A percentile compares a stretch with the other conserved stretches of the same genome.
Conservation (phyloP, 2,113 vertebrate species). For the Nyctibius bracteatus region DNA sequence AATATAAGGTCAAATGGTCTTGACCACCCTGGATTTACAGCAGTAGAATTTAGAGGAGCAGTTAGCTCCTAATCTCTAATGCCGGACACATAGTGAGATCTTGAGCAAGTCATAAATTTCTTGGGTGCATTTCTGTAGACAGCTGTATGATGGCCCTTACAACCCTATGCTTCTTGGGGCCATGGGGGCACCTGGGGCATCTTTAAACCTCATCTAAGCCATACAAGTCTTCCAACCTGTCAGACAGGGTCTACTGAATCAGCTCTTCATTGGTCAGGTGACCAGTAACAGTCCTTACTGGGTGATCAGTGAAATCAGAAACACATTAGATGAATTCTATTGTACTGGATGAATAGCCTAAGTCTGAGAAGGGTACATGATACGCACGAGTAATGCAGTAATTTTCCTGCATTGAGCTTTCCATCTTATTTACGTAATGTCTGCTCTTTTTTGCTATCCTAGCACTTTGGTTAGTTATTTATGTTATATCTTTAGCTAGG, state of each 20-base stretch:
- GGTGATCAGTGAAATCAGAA: not conserved
- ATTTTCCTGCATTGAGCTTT: not conserved
- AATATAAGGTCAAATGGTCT: constrained; percentile 1
- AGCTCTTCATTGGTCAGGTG: not conserved
- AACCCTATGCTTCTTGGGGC: not conserved
- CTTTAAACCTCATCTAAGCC: not conserved
- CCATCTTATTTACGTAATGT: not conserved
- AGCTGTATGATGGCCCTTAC: not conserved
- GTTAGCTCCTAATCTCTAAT: not conserved
- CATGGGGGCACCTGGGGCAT: not conserved
- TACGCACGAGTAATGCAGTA: not conserved
- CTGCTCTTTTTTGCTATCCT: not conserved
- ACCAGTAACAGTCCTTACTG: not conserved
- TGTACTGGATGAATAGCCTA: not conserved
- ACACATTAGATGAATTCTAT: not conserved
- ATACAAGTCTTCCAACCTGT: not conserved
- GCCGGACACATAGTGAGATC: not conserved
- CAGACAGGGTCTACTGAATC: not conserved
- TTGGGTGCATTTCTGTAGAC: not conserved
- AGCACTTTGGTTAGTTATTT: not conserved
- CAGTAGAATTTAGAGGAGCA: not conserved
- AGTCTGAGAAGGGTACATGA: not conserved
- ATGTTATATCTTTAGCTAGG: not conserved
- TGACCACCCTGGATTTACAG: not conserved
- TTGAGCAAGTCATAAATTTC: not conserved